Evolutionary conservation across 1,140 invertebrate genomes (phyloP).

Genomic region (Hylaeus anthracinus): DNA sequence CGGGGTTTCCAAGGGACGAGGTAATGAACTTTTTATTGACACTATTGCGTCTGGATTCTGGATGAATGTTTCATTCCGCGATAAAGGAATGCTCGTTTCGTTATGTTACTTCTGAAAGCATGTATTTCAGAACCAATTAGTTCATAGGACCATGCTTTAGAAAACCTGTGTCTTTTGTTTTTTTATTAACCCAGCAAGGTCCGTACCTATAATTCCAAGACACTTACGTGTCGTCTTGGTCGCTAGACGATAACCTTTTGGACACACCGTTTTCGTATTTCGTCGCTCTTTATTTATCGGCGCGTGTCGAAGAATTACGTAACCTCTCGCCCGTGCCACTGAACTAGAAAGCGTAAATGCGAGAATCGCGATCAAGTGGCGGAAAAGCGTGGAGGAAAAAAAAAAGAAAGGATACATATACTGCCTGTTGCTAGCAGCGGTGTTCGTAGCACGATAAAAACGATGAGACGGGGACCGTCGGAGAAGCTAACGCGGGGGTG

Average conservation of each 20-base stretch:
- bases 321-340: conserved; percentile 25
- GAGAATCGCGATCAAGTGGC: conserved; percentile 51
- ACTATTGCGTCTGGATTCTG: neutral
- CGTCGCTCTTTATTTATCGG: neutral
- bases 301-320: conserved; percentile 3
- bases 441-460: conserved; percentile 60
- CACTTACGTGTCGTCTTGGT: no score
- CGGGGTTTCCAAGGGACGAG: neutral
- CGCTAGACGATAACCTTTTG: neutral
- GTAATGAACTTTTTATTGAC: conserved; percentile 17
- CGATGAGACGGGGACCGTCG: conserved; percentile 55
- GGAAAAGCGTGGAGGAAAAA: conserved; percentile 32
- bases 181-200: neutral
- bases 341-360: conserved; percentile 35
- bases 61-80: no score
- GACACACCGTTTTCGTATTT: neutral
- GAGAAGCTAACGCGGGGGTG: conserved; percentile 30
- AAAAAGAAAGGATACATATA: conserved; percentile 50
- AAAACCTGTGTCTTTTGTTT: no score
- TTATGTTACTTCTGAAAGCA: no score
- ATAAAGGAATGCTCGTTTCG: no score
- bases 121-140: no score
- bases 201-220: no score
- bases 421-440: conserved; percentile 63
- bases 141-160: no score